Conservation (phyloP, 2,888 invertebrate species). For the Chrysina gloriosa region DNA sequence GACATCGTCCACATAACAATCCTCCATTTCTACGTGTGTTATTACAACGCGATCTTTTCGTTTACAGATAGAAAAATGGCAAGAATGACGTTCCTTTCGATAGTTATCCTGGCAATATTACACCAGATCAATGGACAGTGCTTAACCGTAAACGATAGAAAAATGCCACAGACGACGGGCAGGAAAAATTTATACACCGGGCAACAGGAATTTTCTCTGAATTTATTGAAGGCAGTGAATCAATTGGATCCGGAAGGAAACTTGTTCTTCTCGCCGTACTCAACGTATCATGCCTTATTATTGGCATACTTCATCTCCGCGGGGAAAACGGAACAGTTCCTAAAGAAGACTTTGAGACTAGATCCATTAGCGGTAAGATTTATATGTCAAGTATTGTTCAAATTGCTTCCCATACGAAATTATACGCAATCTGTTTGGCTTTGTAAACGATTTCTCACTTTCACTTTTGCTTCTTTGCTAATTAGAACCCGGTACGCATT, state of each 20-base stretch:
- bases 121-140: slow-evolving; percentile 61
- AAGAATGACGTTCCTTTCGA: slow-evolving; percentile 63
- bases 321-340: slow-evolving; percentile 75
- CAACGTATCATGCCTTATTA: slow-evolving; percentile 82
- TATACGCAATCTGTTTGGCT: too few species aligned
- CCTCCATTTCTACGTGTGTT: not conserved
- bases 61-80: slow-evolving; percentile 54
- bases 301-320: slow-evolving; percentile 83
- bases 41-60: slow-evolving; percentile 26
- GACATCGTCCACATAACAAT: not conserved
- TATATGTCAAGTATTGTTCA: not conserved
- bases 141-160: slow-evolving; percentile 64
- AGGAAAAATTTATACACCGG: slow-evolving; percentile 68
- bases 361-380: slow-evolving; percentile 68
- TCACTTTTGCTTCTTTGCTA: not conserved
- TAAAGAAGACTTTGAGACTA: slow-evolving; percentile 74
- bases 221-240: slow-evolving; percentile 76
- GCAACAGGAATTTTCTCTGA: slow-evolving; percentile 77
- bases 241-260: slow-evolving; percentile 75
- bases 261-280: slow-evolving; percentile 89
- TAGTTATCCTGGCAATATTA: slow-evolving; percentile 40
- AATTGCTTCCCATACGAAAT: too few species aligned
- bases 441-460: not conserved
- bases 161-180: slow-evolving; percentile 55
- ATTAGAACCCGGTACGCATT: not conserved